Evolutionary conservation across 2,888 invertebrate genomes (phyloP).

Genomic region (Drosophila gaucha): DNA sequence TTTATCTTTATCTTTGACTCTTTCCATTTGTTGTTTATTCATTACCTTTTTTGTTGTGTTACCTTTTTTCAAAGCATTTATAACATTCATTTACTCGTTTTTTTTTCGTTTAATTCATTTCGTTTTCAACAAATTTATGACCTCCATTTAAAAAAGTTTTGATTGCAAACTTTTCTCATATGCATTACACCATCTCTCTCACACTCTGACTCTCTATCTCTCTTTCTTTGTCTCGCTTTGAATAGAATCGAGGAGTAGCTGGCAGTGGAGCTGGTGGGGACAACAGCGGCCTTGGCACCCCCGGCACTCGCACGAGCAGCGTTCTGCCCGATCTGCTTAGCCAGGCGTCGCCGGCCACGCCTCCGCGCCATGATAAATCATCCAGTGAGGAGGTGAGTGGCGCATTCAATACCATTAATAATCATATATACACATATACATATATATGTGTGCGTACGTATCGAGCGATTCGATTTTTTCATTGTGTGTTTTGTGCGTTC

Average conservation of each 20-base stretch:
- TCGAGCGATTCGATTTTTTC: conserved; percentile 50
- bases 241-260: conserved; percentile 59
- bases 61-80: conserved; percentile 48
- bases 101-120: conserved; percentile 28
- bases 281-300: conserved; percentile 86
- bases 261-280: conserved; percentile 60
- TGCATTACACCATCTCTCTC: conserved; percentile 5
- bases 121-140: conserved; percentile 41
- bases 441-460: conserved; percentile 13
- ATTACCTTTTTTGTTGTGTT: conserved; percentile 55
- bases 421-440: background rate
- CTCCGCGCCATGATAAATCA: conserved; percentile 95
- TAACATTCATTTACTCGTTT: conserved; percentile 45
- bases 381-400: conserved; percentile 96
- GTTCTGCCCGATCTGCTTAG: conserved; percentile 98
- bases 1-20: conserved; percentile 19
- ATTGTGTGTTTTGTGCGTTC: conserved; percentile 71
- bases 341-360: conserved; percentile 93
- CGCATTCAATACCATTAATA: conserved; percentile 18
- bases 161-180: conserved; percentile 31
- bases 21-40: conserved; percentile 52
- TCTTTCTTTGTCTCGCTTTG: conserved; percentile 6
- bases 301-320: conserved; percentile 93
- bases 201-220: conserved; percentile 7
- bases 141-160: conserved; percentile 34